phyloP scores from a whole-genome alignment of 2,888 invertebrate genomes.

The Scaptomyza tumidula region DNA sequence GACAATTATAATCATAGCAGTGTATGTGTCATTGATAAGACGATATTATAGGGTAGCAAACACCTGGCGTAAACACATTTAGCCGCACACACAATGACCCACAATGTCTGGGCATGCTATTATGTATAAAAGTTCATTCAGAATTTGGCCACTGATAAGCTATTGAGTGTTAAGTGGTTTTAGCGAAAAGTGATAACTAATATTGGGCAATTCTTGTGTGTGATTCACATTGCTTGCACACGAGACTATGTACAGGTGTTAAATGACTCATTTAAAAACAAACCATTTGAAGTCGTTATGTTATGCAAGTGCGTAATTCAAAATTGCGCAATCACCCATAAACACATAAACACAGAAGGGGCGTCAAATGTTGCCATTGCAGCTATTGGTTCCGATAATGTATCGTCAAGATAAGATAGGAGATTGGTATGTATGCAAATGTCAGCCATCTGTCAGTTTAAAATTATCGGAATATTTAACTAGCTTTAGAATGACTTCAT shows the following conservation, averaged over 20 bases:
- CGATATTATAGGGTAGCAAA: slow-evolving; percentile 44
- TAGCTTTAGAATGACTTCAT: neutral
- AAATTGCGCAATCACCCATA: neutral
- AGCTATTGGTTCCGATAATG: slow-evolving; percentile 31
- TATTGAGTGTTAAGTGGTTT: neutral
- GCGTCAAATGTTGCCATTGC: neutral
- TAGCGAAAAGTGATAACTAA: slow-evolving; percentile 44
- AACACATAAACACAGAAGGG: neutral
- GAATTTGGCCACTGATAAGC: slow-evolving; percentile 7
- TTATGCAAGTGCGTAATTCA: slow-evolving; percentile 3
- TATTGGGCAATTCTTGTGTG: slow-evolving; percentile 9
- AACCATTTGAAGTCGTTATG: neutral
- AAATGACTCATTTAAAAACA: slow-evolving; percentile 5
- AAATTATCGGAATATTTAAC: neutral
- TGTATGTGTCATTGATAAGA: neutral
- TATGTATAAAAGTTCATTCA: slow-evolving; percentile 1
- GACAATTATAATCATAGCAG: slow-evolving; percentile 30
- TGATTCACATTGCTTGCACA: slow-evolving; percentile 40
- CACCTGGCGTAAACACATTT: slow-evolving; percentile 26
- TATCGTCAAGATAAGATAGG: slow-evolving; percentile 52
- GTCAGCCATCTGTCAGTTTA: slow-evolving; percentile 4
- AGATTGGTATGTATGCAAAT: neutral
- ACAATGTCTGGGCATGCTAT: neutral
- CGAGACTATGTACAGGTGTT: slow-evolving; percentile 43
- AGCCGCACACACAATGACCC: neutral